A percentile compares a stretch with the other conserved stretches of the same genome.
Evolutionary conservation across 1,140 invertebrate genomes (phyloP).

Genomic region (Drosophila hydei): DNA sequence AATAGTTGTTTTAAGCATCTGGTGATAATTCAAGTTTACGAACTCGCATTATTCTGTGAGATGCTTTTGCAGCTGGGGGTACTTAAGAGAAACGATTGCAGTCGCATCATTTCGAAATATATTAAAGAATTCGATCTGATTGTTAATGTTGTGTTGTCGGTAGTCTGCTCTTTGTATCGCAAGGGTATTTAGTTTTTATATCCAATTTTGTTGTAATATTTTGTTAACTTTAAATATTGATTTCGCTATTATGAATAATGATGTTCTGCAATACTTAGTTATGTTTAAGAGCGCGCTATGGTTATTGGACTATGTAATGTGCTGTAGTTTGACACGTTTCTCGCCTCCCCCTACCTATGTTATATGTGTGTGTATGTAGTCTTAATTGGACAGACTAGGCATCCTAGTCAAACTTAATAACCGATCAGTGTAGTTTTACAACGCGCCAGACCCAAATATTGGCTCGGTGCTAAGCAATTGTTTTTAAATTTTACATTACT

Average conservation of each 20-base stretch:
- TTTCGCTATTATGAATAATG: constrained; percentile 50
- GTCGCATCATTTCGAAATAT: background rate
- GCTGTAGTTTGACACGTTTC: constrained; percentile 41
- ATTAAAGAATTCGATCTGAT: too few relatives aligned
- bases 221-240: constrained; percentile 49
- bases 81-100: background rate
- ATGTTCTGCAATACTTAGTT: constrained; percentile 37
- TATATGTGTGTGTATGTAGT: constrained; percentile 43
- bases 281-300: constrained; percentile 28
- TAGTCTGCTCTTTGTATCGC: constrained; percentile 1
- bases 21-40: too few relatives aligned
- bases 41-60: too few relatives aligned
- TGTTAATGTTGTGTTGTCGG: background rate
- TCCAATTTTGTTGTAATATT: constrained; percentile 56
- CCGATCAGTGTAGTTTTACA: constrained; percentile 6
- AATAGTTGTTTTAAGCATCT: too few relatives aligned
- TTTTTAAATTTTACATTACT: constrained; percentile 4
- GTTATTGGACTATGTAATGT: constrained; percentile 60
- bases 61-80: background rate
- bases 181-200: constrained; percentile 51
- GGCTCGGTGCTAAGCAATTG: background rate
- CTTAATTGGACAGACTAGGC: constrained; percentile 30
- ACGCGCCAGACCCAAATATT: too few relatives aligned
- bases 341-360: constrained; percentile 1
- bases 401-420: constrained; percentile 26